Evolutionary conservation across 2,888 invertebrate genomes (phyloP).

Genomic region (Leptopilina myrica): DNA sequence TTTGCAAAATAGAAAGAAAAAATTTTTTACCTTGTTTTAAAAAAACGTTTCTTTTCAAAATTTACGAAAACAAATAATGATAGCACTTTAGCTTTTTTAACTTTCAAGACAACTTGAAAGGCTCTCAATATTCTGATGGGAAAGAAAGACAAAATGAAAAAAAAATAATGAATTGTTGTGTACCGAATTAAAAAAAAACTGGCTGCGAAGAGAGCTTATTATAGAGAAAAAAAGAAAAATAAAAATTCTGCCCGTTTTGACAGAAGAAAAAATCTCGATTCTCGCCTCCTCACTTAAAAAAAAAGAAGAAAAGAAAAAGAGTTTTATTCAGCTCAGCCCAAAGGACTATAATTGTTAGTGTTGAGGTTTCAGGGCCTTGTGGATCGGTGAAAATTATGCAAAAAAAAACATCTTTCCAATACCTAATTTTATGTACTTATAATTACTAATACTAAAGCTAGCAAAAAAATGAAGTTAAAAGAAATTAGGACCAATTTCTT

Average conservation of each 20-base stretch:
- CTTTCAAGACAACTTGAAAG: background rate
- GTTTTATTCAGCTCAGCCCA: conserved; percentile 42
- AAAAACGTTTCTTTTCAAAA: background rate
- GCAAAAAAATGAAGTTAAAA: background rate
- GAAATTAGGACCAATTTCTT: conserved; percentile 21
- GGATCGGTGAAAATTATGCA: conserved; percentile 66
- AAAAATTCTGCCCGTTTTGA: conserved; percentile 48
- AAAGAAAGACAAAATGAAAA: background rate
- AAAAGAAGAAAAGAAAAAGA: background rate
- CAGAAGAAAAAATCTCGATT: conserved; percentile 53
- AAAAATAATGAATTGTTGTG: background rate
- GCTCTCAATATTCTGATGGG: conserved; percentile 1
- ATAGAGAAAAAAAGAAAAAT: conserved; percentile 12
- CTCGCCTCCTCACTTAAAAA: conserved; percentile 50
- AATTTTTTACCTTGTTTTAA: too few relatives aligned
- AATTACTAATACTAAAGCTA: conserved; percentile 30
- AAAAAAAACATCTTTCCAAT: conserved; percentile 51
- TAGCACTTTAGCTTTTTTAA: background rate
- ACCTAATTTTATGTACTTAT: conserved; percentile 42
- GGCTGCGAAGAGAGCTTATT: conserved; percentile 58
- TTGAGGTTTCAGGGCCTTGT: conserved; percentile 62
- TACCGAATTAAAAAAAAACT: conserved; percentile 14
- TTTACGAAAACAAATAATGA: background rate
- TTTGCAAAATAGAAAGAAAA: too few relatives aligned
- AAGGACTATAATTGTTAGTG: conserved; percentile 57